Conservation (phyloP, 2,888 invertebrate genomes). For the Electrophaes corylata region DNA sequence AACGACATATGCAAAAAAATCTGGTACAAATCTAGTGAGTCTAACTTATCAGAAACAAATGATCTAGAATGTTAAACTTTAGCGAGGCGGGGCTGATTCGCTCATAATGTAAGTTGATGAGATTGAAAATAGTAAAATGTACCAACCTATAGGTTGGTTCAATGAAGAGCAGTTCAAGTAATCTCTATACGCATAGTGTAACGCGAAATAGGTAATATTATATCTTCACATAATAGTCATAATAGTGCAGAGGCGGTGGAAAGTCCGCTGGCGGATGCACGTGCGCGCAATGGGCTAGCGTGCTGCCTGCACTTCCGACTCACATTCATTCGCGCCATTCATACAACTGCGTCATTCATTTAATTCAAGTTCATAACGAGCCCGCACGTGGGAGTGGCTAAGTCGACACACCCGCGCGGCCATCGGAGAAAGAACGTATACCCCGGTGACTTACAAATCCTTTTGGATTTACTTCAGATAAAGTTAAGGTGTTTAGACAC, state of each 20-base stretch:
- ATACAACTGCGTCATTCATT: conserved; percentile 81
- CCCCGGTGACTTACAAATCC: conserved; percentile 5
- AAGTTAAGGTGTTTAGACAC: background rate
- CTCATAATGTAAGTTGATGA: too few relatives aligned
- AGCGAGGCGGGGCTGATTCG: background rate
- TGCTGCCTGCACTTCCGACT: conserved; percentile 78
- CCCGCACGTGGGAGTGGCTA: conserved; percentile 63
- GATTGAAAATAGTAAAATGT: background rate
- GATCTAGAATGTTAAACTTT: background rate
- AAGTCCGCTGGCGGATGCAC: conserved; percentile 58
- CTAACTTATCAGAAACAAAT: background rate
- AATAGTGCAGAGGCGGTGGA: conserved; percentile 19
- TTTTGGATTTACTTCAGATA: background rate
- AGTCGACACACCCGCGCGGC: conserved; percentile 57
- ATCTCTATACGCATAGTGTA: background rate
- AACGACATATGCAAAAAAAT: too few relatives aligned
- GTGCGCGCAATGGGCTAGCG: conserved; percentile 71
- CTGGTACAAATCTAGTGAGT: background rate
- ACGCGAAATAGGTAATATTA: background rate
- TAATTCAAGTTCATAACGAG: conserved; percentile 80
- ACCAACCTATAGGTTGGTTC: background rate
- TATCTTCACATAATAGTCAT: background rate
- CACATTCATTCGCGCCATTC: conserved; percentile 81
- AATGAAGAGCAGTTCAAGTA: background rate
- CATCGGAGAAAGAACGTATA: conserved; percentile 28